These are phyloP conservation scores for Perca flavescens DNA, from an alignment of 2,113 vertebrate species.

Conservation along the genomic window DNA sequence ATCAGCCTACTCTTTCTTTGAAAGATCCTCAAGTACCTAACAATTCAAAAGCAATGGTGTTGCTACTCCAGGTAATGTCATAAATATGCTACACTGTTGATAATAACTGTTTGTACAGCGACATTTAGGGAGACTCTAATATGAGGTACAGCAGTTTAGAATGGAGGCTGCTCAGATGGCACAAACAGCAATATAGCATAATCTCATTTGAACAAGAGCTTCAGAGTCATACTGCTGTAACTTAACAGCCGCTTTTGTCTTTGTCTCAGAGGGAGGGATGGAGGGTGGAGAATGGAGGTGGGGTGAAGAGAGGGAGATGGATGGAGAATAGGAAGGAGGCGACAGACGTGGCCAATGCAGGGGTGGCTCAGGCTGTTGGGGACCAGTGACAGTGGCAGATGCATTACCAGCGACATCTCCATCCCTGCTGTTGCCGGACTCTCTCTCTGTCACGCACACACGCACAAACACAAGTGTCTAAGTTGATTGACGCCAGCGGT, in stretches of 20 bases:
- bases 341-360: constrained; percentile 74
- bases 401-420: constrained; percentile 79
- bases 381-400: constrained; percentile 71
- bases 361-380: constrained; percentile 67
- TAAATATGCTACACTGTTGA: neutral
- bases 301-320: constrained; percentile 65
- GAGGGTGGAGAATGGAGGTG: constrained; percentile 31
- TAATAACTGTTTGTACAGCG: constrained; percentile 5
- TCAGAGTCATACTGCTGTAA: constrained; percentile 43
- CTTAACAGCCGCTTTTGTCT: constrained; percentile 60
- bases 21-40: constrained; percentile 10
- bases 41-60: neutral
- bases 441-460: constrained; percentile 18
- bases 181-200: constrained; percentile 3
- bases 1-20: neutral
- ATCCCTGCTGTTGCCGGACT: constrained; percentile 68
- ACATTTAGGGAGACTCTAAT: constrained; percentile 9
- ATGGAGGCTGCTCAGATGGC: neutral
- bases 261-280: constrained; percentile 55
- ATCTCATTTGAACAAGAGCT: neutral
- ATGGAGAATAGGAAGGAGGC: constrained; percentile 67
- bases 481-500: constrained; percentile 78
- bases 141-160: neutral
- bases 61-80: constrained; percentile 1
- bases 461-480: constrained; percentile 26